phyloP scores from a whole-genome alignment of 2,113 vertebrate genomes.

The Toxostoma redivivum region DNA sequence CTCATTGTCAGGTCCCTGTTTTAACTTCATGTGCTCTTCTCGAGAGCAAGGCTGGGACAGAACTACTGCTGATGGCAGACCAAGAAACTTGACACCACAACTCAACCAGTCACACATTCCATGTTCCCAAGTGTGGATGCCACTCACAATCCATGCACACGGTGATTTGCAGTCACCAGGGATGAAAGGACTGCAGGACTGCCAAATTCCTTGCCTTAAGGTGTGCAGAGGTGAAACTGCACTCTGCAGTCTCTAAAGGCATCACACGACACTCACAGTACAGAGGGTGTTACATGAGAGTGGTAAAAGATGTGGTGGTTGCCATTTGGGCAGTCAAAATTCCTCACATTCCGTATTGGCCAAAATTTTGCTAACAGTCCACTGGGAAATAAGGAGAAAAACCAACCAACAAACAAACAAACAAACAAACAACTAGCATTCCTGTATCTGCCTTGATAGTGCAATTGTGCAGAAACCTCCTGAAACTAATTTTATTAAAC shows the following conservation, averaged over 20 bases:
- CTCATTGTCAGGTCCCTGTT: background rate
- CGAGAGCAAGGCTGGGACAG: background rate
- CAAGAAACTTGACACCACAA: background rate
- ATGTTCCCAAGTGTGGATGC: accelerated
- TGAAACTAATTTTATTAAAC: background rate
- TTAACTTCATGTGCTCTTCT: accelerated
- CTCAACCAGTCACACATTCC: background rate
- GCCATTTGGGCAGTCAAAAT: background rate
- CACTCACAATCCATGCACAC: background rate
- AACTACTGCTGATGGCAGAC: background rate
- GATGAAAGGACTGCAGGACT: background rate
- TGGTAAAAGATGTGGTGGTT: background rate
- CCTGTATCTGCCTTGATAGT: background rate
- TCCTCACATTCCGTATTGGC: background rate
- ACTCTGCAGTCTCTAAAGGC: background rate
- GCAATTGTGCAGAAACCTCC: background rate
- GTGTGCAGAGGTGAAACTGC: background rate
- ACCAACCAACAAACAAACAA: background rate
- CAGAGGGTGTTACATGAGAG: background rate
- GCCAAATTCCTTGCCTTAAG: background rate
- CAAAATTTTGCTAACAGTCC: background rate
- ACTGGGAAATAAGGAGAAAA: background rate
- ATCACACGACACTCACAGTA: background rate
- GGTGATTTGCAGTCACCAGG: background rate
- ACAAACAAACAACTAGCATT: background rate